Percentiles rank a stretch among this genome's conserved stretches.
Evolutionary conservation across 2,797 vertebrate genomes (phyloP).

Genomic region (Neomorphus geoffroyi): DNA sequence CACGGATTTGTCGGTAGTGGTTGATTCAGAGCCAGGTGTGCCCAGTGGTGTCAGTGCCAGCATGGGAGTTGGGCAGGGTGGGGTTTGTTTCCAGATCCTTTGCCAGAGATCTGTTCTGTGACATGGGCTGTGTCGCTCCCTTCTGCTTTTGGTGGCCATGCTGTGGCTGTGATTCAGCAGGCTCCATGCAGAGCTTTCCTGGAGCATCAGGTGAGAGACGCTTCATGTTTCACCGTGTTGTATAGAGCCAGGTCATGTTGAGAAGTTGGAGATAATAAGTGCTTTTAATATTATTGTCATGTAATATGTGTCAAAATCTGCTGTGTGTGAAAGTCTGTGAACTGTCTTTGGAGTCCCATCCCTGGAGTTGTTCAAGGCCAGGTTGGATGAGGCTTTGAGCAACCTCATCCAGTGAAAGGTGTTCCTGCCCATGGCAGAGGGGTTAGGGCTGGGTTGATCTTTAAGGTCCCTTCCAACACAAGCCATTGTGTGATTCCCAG

Average conservation of each 20-base stretch:
- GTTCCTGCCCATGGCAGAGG: too few relatives aligned
- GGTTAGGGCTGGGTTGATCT: too few relatives aligned
- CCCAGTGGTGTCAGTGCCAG: background rate
- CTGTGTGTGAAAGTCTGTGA: fast-evolving
- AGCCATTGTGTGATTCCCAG: background rate
- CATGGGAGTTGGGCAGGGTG: background rate
- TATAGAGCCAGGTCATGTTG: background rate
- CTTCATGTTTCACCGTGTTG: background rate
- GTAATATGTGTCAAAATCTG: background rate
- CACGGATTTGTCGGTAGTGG: fast-evolving
- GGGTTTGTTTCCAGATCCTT: background rate
- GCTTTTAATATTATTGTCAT: background rate
- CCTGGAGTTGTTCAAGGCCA: too few relatives aligned
- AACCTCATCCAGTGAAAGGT: too few relatives aligned
- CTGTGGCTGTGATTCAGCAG: background rate
- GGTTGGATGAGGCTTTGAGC: too few relatives aligned
- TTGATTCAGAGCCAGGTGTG: background rate
- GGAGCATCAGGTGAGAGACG: background rate
- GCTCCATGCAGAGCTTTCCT: background rate
- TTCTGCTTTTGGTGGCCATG: background rate
- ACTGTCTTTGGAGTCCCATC: background rate
- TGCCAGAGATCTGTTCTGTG: background rate
- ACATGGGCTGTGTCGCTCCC: fast-evolving
- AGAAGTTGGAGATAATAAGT: background rate
- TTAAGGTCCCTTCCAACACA: too few relatives aligned